Conservation (phyloP, 2,113 vertebrate genomes). For the Semnornis frantzii region DNA sequence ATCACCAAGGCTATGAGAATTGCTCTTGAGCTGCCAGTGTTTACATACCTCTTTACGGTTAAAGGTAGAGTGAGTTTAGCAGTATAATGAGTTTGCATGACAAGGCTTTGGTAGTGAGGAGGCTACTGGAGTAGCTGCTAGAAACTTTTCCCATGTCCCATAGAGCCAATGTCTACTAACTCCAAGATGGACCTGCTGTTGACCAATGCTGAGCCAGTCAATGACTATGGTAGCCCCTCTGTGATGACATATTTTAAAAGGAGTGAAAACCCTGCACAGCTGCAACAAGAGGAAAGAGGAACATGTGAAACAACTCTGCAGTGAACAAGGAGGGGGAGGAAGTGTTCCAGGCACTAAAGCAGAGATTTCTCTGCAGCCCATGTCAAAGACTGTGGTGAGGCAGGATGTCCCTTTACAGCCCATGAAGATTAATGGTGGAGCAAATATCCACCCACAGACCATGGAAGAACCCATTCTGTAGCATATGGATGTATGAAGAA, state of each 20-base stretch:
- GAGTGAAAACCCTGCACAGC: neutral
- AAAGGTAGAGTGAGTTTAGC: neutral
- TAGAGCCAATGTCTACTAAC: neutral
- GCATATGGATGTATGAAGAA: too few relatives aligned
- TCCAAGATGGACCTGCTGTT: neutral
- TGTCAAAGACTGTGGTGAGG: neutral
- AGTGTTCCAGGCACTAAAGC: fast-evolving
- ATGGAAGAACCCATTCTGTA: too few relatives aligned
- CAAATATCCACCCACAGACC: too few relatives aligned
- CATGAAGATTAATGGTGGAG: fast-evolving
- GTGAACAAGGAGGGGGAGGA: neutral
- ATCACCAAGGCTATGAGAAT: neutral
- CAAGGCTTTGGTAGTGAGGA: too few relatives aligned
- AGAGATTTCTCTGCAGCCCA: neutral
- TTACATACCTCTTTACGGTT: neutral
- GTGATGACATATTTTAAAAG: neutral
- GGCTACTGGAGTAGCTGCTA: too few relatives aligned
- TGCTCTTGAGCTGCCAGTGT: neutral
- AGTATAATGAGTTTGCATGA: neutral
- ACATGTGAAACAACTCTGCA: neutral
- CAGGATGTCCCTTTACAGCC: neutral
- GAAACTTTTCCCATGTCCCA: too few relatives aligned
- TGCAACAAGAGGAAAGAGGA: neutral
- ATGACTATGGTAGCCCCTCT: neutral
- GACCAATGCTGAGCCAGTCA: neutral